Base-by-base conservation (phyloP, 2,888 invertebrate species). In the Thalpophila matura region DNA sequence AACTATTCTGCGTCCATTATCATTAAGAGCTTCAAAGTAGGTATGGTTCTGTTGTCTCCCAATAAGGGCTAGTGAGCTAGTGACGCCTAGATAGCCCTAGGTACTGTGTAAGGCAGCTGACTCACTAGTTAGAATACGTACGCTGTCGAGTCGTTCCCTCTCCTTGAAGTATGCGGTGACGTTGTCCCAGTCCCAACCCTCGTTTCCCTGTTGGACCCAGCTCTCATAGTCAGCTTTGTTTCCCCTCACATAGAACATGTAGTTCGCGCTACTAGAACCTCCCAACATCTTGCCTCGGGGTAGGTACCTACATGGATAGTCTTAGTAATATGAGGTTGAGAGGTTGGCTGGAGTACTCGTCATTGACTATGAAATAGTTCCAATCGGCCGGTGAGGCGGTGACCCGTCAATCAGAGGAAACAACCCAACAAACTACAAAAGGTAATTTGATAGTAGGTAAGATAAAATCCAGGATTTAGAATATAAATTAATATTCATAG, bases 151-250 rank as follows among this genome's bases (percentile, higher is more conserved):
- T 4, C 72, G 57, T 73, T 86, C 84, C 7, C 79, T 82, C 42
- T 86, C 88, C 31, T 74, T 83, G 42, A 86, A 87, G 64, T 88
- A 88, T 4, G 68, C 46, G 1, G 68, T 54, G 3, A 83, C 82
- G 0, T 77, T 73, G 1, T 82, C 61, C 83, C 81, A 87, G 29
- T 80, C 75, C 88, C 89, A 89, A 0, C 82, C 83, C 0, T 89
- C 79, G 51, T 96, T 96, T 0, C 97, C 97, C 55, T 95, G 79
- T 1, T 89, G 90, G 0, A 95, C 96, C 98, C 98, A 98, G 0
- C 92, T 86, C 0, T 94, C 82, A 81, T 95, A 97, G 80, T 97
- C 97, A 4, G 84, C 86, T 35, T 94, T 92, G 81, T 96, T 96
- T 0, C 97, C 97, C 69, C 96, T 91, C 0, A 96, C 89, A 78